A percentile compares a stretch with the other conserved stretches of the same genome.
phyloP scores from a whole-genome alignment of 2,113 vertebrate species.

The Nanger granti region DNA sequence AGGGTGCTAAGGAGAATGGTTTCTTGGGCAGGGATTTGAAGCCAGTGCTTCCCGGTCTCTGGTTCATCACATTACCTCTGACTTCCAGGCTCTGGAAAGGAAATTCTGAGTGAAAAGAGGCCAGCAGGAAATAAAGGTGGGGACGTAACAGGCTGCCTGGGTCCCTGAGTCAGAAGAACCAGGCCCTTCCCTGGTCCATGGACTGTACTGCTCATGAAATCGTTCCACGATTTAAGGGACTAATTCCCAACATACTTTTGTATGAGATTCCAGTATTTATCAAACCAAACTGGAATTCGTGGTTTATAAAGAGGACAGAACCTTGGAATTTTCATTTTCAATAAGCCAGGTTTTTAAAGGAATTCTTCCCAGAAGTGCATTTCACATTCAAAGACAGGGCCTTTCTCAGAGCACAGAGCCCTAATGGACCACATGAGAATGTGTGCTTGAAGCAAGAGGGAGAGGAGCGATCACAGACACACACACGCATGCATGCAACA shows the following conservation, averaged over 20 bases:
- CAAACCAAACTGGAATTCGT: not conserved
- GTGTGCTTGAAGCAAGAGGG: not conserved
- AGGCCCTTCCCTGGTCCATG: not conserved
- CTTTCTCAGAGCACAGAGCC: not conserved
- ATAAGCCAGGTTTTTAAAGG: not conserved
- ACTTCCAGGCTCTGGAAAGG: not conserved
- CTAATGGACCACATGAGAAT: not conserved
- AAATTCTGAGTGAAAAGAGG: not conserved
- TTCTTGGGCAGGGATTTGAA: not conserved
- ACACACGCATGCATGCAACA: no score
- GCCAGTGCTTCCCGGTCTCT: not conserved
- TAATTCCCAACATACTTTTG: not conserved
- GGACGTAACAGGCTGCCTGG: not conserved
- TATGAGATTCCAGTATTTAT: not conserved
- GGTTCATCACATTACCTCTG: not conserved
- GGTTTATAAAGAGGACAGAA: not conserved
- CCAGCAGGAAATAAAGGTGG: not conserved
- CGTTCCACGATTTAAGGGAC: not conserved
- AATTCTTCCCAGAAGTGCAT: not conserved
- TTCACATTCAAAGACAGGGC: not conserved
- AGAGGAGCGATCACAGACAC: not conserved
- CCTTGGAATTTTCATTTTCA: not conserved
- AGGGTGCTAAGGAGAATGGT: not conserved
- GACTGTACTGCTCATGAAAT: not conserved
- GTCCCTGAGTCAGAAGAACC: not conserved